Base-by-base conservation (phyloP, 2,888 invertebrate genomes). In the Cynaeus angustus region DNA sequence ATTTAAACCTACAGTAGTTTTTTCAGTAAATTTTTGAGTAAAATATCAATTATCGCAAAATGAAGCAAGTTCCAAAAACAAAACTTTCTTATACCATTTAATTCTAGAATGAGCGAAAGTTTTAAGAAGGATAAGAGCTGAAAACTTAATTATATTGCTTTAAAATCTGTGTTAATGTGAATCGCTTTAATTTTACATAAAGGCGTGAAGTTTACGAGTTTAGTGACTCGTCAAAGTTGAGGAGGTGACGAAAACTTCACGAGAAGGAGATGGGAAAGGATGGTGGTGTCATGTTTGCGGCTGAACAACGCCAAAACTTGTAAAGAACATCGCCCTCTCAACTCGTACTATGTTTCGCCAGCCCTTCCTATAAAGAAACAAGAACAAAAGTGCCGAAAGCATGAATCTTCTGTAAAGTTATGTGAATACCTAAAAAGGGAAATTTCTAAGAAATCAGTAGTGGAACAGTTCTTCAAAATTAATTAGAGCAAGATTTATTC, bases 201-300 rank as follows among this genome's bases (percentile, higher is more conserved):
- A 78, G 77, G 76, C 77, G 77, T 71, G 67, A 80, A 81, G 79
- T 80, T 81, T 77, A 43, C 68, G 77, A 80, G 78, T 80, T 78
- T 74, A 73, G 74, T 79, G 80, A 81, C 81, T 80, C 74, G 71
- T 70, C 65, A 73, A 74, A 77, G 75, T 73, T 75, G 68, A 69
- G 71, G 74, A 73, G 73, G 77, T 77, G 76, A 75, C 75, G 74
- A 71, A 73, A 69, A 69, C 52, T 71, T 75, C 50, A 72, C 59
- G 12, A 12, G 66, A 75, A 75, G 74, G 79, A 78, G 77, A 74
- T 72, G 72, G 68, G 70, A 74, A 74, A 75, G 71, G 74, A 78
- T 78, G 78, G 77, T 79, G 82, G 83, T 81, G 84, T 83, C 83
- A 81, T 84, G 84, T 84, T 84, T 84, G 84, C 81, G 84, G 84